Evolutionary conservation across 2,888 invertebrate species (phyloP), one percentile per base, ranked within the genome.

Genomic region (Spodoptera littoralis): DNA sequence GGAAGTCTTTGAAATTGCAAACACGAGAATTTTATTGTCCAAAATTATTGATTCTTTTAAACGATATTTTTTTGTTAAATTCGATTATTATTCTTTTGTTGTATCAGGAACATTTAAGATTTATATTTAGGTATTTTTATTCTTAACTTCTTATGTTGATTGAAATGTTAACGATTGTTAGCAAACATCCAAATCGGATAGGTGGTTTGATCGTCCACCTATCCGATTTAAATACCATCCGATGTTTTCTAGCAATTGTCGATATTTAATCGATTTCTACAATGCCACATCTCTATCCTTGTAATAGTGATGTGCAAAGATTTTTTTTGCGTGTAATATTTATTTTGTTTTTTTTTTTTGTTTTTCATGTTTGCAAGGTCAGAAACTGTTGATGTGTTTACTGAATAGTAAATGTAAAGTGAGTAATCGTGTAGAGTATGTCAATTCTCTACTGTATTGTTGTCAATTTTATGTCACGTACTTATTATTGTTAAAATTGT

Each of bases 1-100:
- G 82, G 83, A 58, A 76, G 73, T 77, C 78, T 75, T 77, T 84
- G 86, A 84, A 86, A 87, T 89, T 85, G 84, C 87, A 85, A 85
- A 84, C 73, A 79, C 70, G 61, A 64, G 27, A 46, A 36, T 50
- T 42, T 27, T n/a, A 27, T 0, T 27, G 27, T 4, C 27, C 27
- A 27, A 27, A 27, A 2, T 27, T 27, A 3, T 27, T 3, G 27
- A 3, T 12, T 12, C n/a, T 47, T n/a, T 3, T 13, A 43, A 27
- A 50, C 6, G 18, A 18, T 1, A 1, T 1, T 1, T 18, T 18
- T 18, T 18, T 1, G 18, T 18, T 18, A 1, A 18, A 18, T 18
- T 18, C 18, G 1, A 18, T 30, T 3, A 0, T 4, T 30, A 6
- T 30, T 30, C 3, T 36, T 9, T 0, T 36, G 4, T 36, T 36